phyloP scores from a whole-genome alignment of 2,113 vertebrate genomes.

The Phalacrocorax carbo region DNA sequence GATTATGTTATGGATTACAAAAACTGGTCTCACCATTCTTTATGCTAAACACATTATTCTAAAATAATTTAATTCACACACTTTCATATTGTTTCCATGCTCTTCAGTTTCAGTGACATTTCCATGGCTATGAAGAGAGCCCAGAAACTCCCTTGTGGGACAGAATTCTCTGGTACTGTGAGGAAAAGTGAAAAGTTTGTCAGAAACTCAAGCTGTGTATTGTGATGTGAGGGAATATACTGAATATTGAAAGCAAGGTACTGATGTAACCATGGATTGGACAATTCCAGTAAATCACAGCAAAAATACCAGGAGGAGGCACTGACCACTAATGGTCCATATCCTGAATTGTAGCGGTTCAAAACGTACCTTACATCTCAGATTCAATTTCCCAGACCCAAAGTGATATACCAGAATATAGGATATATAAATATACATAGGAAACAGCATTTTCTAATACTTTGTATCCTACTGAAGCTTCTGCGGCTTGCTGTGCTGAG shows the following conservation, averaged over 20 bases:
- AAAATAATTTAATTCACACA: not conserved
- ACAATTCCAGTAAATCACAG: not conserved
- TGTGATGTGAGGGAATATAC: not conserved
- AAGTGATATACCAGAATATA: not conserved
- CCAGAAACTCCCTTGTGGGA: not conserved
- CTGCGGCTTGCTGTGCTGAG: not conserved
- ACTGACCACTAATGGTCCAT: not conserved
- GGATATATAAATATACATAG: not conserved
- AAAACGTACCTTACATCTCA: not conserved
- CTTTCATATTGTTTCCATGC: not conserved
- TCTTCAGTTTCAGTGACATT: not conserved
- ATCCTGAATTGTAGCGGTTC: not conserved
- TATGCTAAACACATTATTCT: not conserved
- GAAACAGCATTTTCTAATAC: not conserved
- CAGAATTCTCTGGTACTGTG: not conserved
- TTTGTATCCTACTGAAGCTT: not conserved
- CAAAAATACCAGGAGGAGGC: not conserved
- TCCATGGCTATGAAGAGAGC: not conserved
- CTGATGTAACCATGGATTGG: not conserved
- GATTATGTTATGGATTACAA: not conserved
- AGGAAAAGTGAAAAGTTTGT: not conserved
- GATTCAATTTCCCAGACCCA: not conserved
- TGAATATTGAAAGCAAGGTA: not conserved
- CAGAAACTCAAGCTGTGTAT: not conserved
- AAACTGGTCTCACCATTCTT: not conserved